phyloP scores from a whole-genome alignment of 92 coral and sea anemone genomes.

The Micromussa lordhowensis region DNA sequence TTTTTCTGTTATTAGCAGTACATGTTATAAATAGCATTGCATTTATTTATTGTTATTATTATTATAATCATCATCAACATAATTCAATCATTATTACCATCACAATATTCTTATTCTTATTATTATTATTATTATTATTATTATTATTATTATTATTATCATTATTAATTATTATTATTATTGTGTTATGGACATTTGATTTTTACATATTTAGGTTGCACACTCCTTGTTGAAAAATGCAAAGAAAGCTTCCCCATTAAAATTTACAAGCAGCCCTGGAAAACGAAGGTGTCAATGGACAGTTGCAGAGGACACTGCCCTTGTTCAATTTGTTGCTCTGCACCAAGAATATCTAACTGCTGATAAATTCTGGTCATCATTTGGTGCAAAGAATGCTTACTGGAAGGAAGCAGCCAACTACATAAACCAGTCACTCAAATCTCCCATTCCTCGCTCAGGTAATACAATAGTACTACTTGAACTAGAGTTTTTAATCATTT shows the following conservation, averaged over 20 bases:
- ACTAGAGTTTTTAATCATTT: too few relatives aligned
- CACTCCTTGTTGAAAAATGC: slow-evolving; percentile 15
- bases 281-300: slow-evolving; percentile 23
- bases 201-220: background rate
- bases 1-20: too few relatives aligned
- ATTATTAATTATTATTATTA: background rate
- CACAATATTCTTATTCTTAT: background rate
- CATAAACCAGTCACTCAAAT: background rate
- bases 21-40: too few relatives aligned
- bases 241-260: background rate
- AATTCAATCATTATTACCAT: too few relatives aligned
- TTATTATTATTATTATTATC: too few relatives aligned
- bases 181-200: background rate
- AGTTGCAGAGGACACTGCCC: slow-evolving; percentile 4
- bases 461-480: background rate
- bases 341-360: background rate
- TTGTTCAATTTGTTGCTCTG: slow-evolving; percentile 25
- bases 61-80: background rate
- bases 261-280: background rate
- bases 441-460: slow-evolving; percentile 24
- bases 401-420: slow-evolving; percentile 21
- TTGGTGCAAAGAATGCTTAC: background rate
- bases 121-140: too few relatives aligned
- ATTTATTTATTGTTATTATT: too few relatives aligned
- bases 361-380: background rate